Conservation (phyloP, 2,888 invertebrate genomes). For the Sepiola atlantica region DNA sequence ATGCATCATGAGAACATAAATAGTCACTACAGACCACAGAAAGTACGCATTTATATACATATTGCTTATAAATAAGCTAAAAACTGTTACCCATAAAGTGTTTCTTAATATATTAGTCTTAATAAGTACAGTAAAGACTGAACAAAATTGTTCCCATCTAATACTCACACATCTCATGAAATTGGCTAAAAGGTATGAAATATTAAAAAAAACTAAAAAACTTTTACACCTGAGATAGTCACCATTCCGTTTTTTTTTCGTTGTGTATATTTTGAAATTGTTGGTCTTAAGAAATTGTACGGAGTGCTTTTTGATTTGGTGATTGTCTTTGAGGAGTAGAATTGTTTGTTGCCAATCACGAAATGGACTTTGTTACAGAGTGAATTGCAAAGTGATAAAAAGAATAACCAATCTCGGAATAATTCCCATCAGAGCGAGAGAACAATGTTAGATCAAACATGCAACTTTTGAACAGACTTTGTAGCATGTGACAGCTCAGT, state of each 20-base stretch:
- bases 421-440: not conserved
- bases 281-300: not conserved
- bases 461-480: not conserved
- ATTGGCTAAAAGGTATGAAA: not conserved
- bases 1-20: not conserved
- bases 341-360: not conserved
- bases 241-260: not conserved
- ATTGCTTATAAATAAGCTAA: not conserved
- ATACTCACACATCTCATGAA: not conserved
- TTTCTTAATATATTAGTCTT: not conserved
- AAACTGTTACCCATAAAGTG: not conserved
- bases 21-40: not conserved
- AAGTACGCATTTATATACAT: not conserved
- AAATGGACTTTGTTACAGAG: not conserved
- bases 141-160: not conserved
- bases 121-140: not conserved
- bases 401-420: constrained; percentile 3
- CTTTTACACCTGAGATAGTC: not conserved
- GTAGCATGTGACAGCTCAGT: not conserved
- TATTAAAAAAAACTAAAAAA: not conserved
- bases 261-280: not conserved
- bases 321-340: not conserved
- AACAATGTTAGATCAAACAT: not conserved
- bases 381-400: not conserved
- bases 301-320: not conserved